Conservation (phyloP, 2,888 invertebrate genomes). For the Helobdella robusta region DNA sequence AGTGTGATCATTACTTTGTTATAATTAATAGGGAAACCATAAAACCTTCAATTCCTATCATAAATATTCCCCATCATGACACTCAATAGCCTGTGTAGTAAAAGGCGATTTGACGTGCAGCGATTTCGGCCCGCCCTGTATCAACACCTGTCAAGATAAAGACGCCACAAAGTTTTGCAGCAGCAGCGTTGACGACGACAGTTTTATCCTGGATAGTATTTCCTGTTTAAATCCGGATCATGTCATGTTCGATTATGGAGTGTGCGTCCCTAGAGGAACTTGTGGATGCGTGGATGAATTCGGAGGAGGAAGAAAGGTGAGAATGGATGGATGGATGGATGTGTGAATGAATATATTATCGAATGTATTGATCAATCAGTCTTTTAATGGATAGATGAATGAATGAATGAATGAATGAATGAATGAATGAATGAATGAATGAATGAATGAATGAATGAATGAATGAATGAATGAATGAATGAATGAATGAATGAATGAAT, state of each 20-base stretch:
- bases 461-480: too few relatives aligned
- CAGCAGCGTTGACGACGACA: background rate
- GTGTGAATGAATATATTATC: background rate
- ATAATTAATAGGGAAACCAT: too few relatives aligned
- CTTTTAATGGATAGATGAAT: too few relatives aligned
- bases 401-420: too few relatives aligned
- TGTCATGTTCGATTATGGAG: background rate
- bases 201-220: conserved; percentile 1
- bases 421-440: too few relatives aligned
- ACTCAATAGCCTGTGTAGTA: background rate
- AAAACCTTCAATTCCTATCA: too few relatives aligned
- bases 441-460: too few relatives aligned
- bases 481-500: too few relatives aligned
- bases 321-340: background rate
- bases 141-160: conserved; percentile 5
- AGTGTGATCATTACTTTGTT: too few relatives aligned
- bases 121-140: background rate
- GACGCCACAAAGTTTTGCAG: background rate
- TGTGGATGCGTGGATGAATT: conserved; percentile 15
- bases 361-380: too few relatives aligned
- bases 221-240: background rate
- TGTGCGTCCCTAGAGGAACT: background rate
- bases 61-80: too few relatives aligned
- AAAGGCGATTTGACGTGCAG: background rate
- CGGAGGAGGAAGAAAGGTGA: background rate